phyloP scores from a whole-genome alignment of 2,797 vertebrate genomes.

The Lateolabrax maculatus region DNA sequence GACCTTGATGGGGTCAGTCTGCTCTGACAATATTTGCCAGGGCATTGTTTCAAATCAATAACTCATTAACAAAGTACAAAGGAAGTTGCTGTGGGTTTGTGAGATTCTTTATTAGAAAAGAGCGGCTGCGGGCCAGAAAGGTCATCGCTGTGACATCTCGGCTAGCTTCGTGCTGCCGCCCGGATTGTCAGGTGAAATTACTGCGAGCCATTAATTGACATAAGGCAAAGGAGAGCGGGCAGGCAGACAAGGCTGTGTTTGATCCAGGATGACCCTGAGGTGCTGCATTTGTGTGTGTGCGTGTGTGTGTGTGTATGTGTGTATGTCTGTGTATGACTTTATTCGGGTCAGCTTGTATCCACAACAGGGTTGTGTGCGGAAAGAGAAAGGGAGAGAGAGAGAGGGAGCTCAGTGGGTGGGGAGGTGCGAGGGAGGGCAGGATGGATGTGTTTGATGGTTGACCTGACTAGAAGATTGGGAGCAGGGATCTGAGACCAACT shows the following conservation, averaged over 20 bases:
- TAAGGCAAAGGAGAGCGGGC: slow-evolving; percentile 90
- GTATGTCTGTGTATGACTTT: slow-evolving; percentile 58
- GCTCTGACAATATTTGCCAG: slow-evolving; percentile 97
- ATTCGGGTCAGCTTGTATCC: slow-evolving; percentile 76
- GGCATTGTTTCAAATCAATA: slow-evolving; percentile 99
- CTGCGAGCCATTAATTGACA: slow-evolving; percentile 96
- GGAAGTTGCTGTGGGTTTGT: slow-evolving; percentile 92
- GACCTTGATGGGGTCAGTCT: slow-evolving; percentile 92
- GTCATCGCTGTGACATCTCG: slow-evolving; percentile 96
- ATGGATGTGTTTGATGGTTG: slow-evolving; percentile 96
- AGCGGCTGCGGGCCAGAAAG: slow-evolving; percentile 94
- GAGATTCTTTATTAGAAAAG: slow-evolving; percentile 95
- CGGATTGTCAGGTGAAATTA: slow-evolving; percentile 99
- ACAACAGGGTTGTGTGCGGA: slow-evolving; percentile 71
- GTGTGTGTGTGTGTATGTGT: slow-evolving; percentile 24
- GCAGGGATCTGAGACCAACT: slow-evolving; percentile 88
- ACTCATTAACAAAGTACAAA: slow-evolving; percentile 99
- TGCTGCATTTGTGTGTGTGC: slow-evolving; percentile 64
- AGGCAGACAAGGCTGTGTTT: slow-evolving; percentile 83
- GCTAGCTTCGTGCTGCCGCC: slow-evolving; percentile 89
- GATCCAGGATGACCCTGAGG: slow-evolving; percentile 84
- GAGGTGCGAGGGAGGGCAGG: slow-evolving; percentile 81
- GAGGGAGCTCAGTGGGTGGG: slow-evolving; percentile 70
- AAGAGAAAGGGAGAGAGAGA: slow-evolving; percentile 20
- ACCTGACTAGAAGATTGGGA: slow-evolving; percentile 99